Evolutionary conservation across 2,888 invertebrate genomes (phyloP).

Genomic region (Melipona bicolor): DNA sequence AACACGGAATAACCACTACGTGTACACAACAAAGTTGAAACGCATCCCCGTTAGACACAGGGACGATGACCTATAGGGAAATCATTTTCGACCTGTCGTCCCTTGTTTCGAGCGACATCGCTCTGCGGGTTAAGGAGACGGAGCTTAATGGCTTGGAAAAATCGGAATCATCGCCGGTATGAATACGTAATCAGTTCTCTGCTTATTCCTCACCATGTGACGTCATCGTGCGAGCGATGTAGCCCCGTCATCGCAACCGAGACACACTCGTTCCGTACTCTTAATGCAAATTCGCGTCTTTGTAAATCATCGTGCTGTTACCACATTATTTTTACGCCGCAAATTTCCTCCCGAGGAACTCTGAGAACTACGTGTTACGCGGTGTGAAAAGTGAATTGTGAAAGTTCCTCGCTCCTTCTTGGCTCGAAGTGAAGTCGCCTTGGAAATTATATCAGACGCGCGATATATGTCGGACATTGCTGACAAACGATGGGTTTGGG

Average conservation of each 20-base stretch:
- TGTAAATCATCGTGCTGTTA: neutral
- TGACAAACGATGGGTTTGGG: neutral
- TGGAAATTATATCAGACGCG: neutral
- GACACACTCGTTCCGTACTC: neutral
- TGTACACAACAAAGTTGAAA: neutral
- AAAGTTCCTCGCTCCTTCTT: neutral
- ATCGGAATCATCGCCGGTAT: conserved; percentile 82
- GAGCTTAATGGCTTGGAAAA: conserved; percentile 83
- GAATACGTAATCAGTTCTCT: conserved; percentile 83
- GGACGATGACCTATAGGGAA: conserved; percentile 70
- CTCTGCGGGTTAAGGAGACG: conserved; percentile 74
- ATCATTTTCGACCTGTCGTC: conserved; percentile 82
- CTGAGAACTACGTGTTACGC: neutral
- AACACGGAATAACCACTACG: neutral
- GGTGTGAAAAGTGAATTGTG: no score
- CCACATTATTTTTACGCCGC: neutral
- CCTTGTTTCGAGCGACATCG: conserved; percentile 79
- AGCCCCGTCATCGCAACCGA: conserved; percentile 29
- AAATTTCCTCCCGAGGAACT: neutral
- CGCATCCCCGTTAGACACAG: conserved; percentile 46
- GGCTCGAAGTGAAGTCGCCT: neutral
- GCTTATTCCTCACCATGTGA: conserved; percentile 61
- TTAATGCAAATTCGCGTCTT: neutral
- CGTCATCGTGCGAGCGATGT: conserved; percentile 70
- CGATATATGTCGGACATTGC: conserved; percentile 23